Evolutionary conservation across 2,113 vertebrate species (phyloP), one percentile per base, ranked within the genome.

Genomic region (Piprites chloris): DNA sequence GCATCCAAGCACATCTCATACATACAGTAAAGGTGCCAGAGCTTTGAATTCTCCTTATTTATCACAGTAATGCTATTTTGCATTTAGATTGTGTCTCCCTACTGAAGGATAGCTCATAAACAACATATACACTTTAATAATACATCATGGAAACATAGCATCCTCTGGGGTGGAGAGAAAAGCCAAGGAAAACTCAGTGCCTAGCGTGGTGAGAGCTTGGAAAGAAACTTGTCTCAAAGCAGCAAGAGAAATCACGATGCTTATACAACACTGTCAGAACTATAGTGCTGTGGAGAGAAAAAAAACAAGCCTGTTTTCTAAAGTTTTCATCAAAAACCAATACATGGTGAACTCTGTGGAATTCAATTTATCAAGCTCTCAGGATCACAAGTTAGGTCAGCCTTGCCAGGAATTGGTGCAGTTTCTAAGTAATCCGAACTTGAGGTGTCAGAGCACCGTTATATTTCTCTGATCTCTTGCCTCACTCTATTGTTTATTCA

Each of bases 51-150:
- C 65, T 86, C 47, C 42, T 93, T 86, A 75, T 81, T 90, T 80
- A 87, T 89, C 56, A 50, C 35, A 39, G 65, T 46, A 76, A 80
- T 71, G 68, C n/a, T 89, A 46, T 79, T 96, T 91, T 91, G 73
- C 76, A 84, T 89, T 92, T 95, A 90, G 89, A 76, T 68, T 76
- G 71, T 77, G 69, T 41, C 63, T 96, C 73, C 33, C 69, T 84
- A 10, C 86, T 74, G 77, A 80, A 93, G 65, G 55, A 74, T 96
- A 88, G 90, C 91, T 95, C 85, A 81, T 79, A 96, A 96, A 81
- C 68, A 93, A 53, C 76, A 39, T 33, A 13, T 2, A 5, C 52
- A 12, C 80, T 93, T 96, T 81, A 94, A 94, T 95, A 95, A 94
- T 89, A 78, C 56, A 93, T 87, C 63, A 84, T 30, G 84, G 85